Evolutionary conservation across 2,797 vertebrate species (phyloP).

Genomic region (Oreochromis grahami): DNA sequence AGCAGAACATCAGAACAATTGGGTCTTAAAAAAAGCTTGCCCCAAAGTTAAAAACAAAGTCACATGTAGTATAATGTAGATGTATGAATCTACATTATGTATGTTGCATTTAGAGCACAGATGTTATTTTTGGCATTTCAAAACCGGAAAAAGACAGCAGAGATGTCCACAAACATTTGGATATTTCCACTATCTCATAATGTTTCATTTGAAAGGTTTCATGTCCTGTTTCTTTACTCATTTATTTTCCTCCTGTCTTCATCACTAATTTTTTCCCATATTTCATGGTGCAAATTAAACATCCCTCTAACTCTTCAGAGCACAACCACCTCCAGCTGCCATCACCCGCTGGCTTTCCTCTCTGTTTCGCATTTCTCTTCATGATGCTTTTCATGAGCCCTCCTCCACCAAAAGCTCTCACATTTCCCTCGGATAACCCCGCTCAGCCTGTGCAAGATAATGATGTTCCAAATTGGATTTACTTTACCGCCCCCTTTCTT

Average conservation of each 20-base stretch:
- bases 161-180: neutral
- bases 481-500: neutral
- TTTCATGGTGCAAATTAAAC: neutral
- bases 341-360: neutral
- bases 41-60: neutral
- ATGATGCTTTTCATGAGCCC: neutral
- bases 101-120: neutral
- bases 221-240: neutral
- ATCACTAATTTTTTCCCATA: neutral
- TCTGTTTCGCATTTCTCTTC: slow-evolving; percentile 11
- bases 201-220: neutral
- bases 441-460: neutral
- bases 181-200: neutral
- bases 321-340: neutral
- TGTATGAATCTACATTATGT: neutral
- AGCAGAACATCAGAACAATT: neutral
- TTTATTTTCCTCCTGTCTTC: neutral
- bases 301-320: neutral
- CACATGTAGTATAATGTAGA: neutral
- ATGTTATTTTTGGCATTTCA: neutral
- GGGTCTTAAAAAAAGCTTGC: neutral
- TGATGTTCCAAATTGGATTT: neutral
- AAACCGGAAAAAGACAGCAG: neutral
- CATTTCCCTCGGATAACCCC: neutral
- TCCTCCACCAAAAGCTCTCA: neutral